Evolutionary conservation across 2,797 vertebrate species (phyloP).

Genomic region (Brachyalestes nurse): DNA sequence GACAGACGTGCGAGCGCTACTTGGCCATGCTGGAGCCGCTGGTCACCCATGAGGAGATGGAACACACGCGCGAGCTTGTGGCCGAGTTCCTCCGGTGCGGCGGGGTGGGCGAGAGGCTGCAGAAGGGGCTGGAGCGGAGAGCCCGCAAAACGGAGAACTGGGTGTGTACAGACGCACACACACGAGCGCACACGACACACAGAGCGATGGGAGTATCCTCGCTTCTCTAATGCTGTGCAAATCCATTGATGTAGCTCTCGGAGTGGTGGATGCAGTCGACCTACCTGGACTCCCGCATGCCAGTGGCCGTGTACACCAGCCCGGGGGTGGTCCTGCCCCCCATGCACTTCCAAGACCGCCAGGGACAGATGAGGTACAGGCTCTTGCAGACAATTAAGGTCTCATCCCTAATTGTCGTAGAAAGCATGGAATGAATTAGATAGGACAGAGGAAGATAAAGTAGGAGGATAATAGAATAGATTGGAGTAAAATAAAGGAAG

Average conservation of each 20-base stretch:
- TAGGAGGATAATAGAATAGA: too few relatives aligned
- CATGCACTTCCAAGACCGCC: slow-evolving; percentile 91
- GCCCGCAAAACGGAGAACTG: slow-evolving; percentile 93
- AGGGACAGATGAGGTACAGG: slow-evolving; percentile 92
- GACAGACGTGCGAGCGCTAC: slow-evolving; percentile 89
- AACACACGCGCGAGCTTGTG: slow-evolving; percentile 83
- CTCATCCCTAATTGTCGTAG: not conserved
- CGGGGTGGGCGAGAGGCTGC: slow-evolving; percentile 90
- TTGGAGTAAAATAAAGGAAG: too few relatives aligned
- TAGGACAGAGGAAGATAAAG: too few relatives aligned
- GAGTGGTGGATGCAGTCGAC: slow-evolving; percentile 98
- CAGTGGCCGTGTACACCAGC: slow-evolving; percentile 91
- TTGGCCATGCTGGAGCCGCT: slow-evolving; percentile 87
- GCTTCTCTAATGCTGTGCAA: not conserved
- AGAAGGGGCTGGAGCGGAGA: slow-evolving; percentile 90
- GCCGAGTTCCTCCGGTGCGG: slow-evolving; percentile 84
- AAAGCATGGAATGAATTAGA: too few relatives aligned
- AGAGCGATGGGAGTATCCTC: not conserved
- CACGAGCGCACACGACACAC: too few relatives aligned
- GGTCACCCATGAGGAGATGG: slow-evolving; percentile 88
- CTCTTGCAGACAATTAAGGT: not conserved
- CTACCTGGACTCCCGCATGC: slow-evolving; percentile 95
- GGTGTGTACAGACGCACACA: slow-evolving; percentile 72
- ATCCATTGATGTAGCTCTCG: slow-evolving; percentile 77
- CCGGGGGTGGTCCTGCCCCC: slow-evolving; percentile 91